These are phyloP conservation scores for Strigamia transsilvanica DNA, from an alignment of 2,888 invertebrate species.

Conservation along the genomic window DNA sequence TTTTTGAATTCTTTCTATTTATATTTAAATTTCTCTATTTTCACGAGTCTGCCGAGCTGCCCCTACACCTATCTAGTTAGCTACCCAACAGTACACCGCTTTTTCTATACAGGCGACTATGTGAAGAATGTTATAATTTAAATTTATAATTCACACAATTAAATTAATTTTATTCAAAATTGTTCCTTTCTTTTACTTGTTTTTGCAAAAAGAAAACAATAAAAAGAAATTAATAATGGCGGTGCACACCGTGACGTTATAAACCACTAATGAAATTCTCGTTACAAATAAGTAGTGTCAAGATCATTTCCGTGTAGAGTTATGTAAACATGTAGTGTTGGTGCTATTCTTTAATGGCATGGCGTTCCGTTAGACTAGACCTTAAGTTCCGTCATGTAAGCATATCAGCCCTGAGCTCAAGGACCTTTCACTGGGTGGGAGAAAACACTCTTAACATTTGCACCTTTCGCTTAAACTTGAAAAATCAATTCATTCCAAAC, in stretches of 20 bases:
- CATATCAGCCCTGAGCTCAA: conserved; percentile 36
- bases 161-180: background rate
- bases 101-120: too few relatives aligned
- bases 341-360: background rate
- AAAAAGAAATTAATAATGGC: background rate
- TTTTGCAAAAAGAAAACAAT: background rate
- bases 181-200: background rate
- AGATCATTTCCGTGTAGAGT: conserved; percentile 26
- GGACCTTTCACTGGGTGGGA: background rate
- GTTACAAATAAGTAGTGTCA: conserved; percentile 32
- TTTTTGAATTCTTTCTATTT: too few relatives aligned
- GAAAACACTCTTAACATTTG: background rate
- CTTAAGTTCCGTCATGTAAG: conserved; percentile 35
- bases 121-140: too few relatives aligned
- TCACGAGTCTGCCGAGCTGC: too few relatives aligned
- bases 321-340: conserved; percentile 7
- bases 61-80: too few relatives aligned
- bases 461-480: background rate
- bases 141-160: too few relatives aligned
- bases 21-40: too few relatives aligned
- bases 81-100: too few relatives aligned
- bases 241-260: background rate
- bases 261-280: conserved; percentile 12
- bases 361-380: conserved; percentile 33
- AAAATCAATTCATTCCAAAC: background rate